A percentile compares a stretch with the other conserved stretches of the same genome.
Evolutionary conservation across 2,797 vertebrate genomes (phyloP).

Genomic region (Anabacerthia variegaticeps): DNA sequence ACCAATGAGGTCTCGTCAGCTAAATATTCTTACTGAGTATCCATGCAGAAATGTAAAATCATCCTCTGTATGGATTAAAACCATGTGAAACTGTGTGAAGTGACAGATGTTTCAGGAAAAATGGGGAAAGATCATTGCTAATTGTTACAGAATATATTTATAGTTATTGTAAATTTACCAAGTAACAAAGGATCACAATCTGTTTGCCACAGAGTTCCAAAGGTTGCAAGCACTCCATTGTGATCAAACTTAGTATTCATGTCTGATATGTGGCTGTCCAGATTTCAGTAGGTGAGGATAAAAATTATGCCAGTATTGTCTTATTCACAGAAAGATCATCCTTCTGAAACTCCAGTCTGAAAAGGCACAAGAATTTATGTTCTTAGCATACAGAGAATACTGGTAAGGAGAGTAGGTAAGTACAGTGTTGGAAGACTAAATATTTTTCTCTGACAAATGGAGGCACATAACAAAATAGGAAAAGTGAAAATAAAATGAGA

Average conservation of each 20-base stretch:
- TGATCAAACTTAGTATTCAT: neutral
- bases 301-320: neutral
- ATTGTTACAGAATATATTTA: neutral
- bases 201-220: neutral
- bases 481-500: neutral
- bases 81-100: neutral
- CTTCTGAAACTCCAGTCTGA: neutral
- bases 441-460: neutral
- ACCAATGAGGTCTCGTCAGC: neutral
- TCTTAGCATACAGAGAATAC: rapidly evolving
- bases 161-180: neutral
- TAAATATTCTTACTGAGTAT: neutral
- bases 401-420: neutral
- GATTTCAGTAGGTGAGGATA: neutral
- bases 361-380: neutral
- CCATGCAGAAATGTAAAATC: slow-evolving; percentile 5
- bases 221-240: neutral
- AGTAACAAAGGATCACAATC: neutral
- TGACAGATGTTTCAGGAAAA: neutral
- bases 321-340: neutral
- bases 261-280: neutral
- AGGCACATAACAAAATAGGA: neutral
- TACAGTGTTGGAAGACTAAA: neutral
- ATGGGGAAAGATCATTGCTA: neutral
- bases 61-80: slow-evolving; percentile 30